phyloP scores from a whole-genome alignment of 1,140 invertebrate genomes.

The Drosophila leontia region DNA sequence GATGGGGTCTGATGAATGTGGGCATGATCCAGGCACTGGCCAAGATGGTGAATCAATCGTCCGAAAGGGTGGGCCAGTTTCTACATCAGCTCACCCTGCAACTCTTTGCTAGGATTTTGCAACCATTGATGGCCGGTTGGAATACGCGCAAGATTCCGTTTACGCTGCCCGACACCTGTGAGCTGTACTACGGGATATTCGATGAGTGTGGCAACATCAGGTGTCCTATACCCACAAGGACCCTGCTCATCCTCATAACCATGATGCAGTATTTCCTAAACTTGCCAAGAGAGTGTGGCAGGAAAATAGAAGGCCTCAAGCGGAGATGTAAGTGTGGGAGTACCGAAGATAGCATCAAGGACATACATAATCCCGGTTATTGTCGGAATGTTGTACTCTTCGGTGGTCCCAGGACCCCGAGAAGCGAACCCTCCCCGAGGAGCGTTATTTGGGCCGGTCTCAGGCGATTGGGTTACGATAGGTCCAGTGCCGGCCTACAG shows the following conservation, averaged over 20 bases:
- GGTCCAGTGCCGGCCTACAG: neutral
- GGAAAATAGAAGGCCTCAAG: neutral
- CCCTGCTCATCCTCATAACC: constrained; percentile 14
- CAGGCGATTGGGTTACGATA: constrained; percentile 17
- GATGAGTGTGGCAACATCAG: constrained; percentile 38
- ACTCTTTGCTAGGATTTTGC: constrained; percentile 39
- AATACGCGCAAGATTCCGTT: constrained; percentile 45
- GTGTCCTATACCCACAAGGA: constrained; percentile 14
- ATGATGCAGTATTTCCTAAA: constrained; percentile 48
- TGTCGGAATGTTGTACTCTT: constrained; percentile 9
- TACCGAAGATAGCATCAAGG: neutral
- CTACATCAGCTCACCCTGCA: constrained; percentile 46
- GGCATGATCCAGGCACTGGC: constrained; percentile 20
- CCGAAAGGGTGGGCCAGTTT: constrained; percentile 22
- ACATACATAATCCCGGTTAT: constrained; percentile 30
- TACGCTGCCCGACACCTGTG: constrained; percentile 25
- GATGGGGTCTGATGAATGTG: constrained; percentile 36
- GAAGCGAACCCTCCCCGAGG: neutral
- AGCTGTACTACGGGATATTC: constrained; percentile 51
- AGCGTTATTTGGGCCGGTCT: constrained; percentile 5
- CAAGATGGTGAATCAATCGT: constrained; percentile 10
- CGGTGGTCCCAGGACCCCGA: too few species aligned
- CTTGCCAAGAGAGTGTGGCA: neutral
- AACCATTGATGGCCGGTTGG: constrained; percentile 44
- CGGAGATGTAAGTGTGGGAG: neutral